Conservation (phyloP, 2,888 invertebrate species). For the Onthophagus sagittarius region DNA sequence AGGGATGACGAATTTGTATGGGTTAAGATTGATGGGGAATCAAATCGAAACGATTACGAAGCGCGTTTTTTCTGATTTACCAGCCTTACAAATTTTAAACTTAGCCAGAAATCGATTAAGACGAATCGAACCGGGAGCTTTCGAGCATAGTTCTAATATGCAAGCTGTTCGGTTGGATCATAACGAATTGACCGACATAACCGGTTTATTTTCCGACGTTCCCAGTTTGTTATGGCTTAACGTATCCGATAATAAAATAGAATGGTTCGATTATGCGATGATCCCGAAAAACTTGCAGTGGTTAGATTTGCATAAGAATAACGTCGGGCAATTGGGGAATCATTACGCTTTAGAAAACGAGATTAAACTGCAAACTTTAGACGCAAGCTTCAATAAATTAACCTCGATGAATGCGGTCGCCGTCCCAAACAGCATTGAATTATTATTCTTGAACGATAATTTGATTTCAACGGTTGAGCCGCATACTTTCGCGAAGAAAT, state of each 20-base stretch:
- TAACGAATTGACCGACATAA: slow-evolving; percentile 77
- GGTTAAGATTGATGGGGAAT: slow-evolving; percentile 85
- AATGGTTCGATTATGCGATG: slow-evolving; percentile 83
- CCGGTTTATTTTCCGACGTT: slow-evolving; percentile 78
- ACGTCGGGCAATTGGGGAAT: slow-evolving; percentile 73
- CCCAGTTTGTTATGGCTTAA: slow-evolving; percentile 84
- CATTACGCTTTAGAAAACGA: slow-evolving; percentile 67
- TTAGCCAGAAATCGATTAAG: slow-evolving; percentile 81
- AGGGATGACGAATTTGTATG: slow-evolving; percentile 81
- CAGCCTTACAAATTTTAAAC: slow-evolving; percentile 80
- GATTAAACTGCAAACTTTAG: slow-evolving; percentile 75
- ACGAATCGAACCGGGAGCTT: slow-evolving; percentile 74
- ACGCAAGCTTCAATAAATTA: slow-evolving; percentile 87
- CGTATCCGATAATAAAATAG: slow-evolving; percentile 85
- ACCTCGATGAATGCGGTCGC: slow-evolving; percentile 70
- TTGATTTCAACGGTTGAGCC: slow-evolving; percentile 80
- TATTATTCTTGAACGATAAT: slow-evolving; percentile 86
- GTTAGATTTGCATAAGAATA: slow-evolving; percentile 87
- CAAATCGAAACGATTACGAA: slow-evolving; percentile 77
- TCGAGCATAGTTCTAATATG: slow-evolving; percentile 72
- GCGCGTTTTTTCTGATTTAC: slow-evolving; percentile 74
- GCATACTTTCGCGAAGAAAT: slow-evolving; percentile 84
- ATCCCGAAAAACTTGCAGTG: slow-evolving; percentile 80
- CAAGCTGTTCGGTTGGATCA: slow-evolving; percentile 85
- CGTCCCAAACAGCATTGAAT: slow-evolving; percentile 80